Evolutionary conservation across 30 jellyfish, hydroid and myxozoan species (phyloP).

Genomic region (Aurelia sp.): DNA sequence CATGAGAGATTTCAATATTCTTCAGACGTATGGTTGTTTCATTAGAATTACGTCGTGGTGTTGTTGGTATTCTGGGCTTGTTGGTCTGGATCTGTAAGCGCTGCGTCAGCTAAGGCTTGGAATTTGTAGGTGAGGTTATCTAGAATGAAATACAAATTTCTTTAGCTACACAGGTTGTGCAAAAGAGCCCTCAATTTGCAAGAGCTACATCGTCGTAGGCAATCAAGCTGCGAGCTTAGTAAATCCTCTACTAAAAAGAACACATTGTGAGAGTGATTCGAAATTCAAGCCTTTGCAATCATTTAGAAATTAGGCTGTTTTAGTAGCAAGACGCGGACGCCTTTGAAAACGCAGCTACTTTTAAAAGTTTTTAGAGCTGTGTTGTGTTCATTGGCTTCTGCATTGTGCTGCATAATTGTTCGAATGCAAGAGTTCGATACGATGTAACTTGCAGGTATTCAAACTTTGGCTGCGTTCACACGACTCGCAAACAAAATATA

Average conservation of each 20-base stretch:
- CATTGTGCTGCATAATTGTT: no score
- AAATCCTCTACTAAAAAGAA: neutral
- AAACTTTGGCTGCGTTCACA: no score
- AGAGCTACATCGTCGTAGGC: no score
- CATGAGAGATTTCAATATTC: neutral
- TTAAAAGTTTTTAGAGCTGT: no score
- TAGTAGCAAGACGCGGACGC: no score
- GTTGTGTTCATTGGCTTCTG: no score
- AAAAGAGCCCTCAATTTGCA: neutral
- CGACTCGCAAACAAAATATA: no score
- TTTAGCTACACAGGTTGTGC: neutral
- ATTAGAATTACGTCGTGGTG: neutral
- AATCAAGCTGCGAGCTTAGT: neutral
- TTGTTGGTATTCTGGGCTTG: neutral
- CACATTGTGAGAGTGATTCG: neutral
- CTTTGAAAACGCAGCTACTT: no score
- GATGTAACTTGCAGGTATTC: no score
- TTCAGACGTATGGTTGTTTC: neutral
- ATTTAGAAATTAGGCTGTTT: no score
- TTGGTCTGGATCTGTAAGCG: conserved; percentile 20
- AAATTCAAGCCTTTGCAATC: neutral
- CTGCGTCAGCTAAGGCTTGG: conserved; percentile 82
- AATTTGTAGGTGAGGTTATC: conserved; percentile 70
- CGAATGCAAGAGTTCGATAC: no score
- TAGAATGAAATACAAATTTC: conserved; percentile 13